Conservation (phyloP, 2,113 vertebrate species). For the Takifugu bimaculatus region DNA sequence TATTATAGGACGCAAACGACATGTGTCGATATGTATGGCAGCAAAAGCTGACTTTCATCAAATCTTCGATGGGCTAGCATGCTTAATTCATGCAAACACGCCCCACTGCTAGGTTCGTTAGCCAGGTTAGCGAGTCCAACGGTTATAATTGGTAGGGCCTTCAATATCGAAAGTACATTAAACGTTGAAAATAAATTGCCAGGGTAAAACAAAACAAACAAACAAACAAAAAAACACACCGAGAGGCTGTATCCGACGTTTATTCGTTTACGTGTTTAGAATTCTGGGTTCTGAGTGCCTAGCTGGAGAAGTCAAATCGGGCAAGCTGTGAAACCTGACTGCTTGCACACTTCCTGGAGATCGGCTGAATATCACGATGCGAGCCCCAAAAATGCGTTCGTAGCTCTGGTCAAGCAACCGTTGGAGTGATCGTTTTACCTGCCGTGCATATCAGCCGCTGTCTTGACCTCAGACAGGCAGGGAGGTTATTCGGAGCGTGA, state of each 20-base stretch:
- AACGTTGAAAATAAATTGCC: too few species aligned
- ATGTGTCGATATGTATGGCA: neutral
- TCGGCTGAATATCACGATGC: constrained; percentile 1
- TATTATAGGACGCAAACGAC: neutral
- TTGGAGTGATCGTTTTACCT: constrained; percentile 42
- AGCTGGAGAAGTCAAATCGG: constrained; percentile 14
- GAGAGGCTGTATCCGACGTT: too few species aligned
- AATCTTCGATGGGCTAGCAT: neutral
- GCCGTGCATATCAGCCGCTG: constrained; percentile 8
- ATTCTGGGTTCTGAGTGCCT: neutral
- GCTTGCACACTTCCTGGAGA: constrained; percentile 5
- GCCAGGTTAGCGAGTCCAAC: constrained; percentile 9
- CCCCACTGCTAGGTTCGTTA: neutral
- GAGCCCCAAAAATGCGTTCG: neutral
- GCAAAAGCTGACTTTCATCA: neutral
- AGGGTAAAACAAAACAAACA: too few species aligned
- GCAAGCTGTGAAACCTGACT: constrained; percentile 10
- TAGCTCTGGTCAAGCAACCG: neutral
- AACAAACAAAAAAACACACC: too few species aligned
- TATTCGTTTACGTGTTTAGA: too few species aligned
- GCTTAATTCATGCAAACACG: neutral
- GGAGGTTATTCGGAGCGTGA: constrained; percentile 12
- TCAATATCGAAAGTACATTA: too few species aligned
- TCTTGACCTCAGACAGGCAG: constrained; percentile 17
- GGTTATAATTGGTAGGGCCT: neutral